phyloP scores from a whole-genome alignment of 2,113 vertebrate species.

The Antechinus flavipes region DNA sequence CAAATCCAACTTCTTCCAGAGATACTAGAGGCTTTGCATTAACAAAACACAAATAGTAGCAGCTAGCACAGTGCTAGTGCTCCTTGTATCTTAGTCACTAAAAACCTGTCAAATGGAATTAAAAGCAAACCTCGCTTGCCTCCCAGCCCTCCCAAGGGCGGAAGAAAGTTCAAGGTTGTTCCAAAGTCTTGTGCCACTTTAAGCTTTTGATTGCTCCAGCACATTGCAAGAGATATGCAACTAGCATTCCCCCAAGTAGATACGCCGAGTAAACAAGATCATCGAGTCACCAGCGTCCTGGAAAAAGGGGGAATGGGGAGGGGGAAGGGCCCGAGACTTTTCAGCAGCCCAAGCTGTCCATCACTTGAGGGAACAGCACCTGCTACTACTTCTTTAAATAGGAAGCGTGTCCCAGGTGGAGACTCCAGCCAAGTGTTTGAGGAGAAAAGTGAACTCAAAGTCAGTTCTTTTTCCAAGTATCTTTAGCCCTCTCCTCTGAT shows the following conservation, averaged over 20 bases:
- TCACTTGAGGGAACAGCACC: conserved; percentile 69
- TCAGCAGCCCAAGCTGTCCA: conserved; percentile 75
- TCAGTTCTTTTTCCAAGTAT: not conserved
- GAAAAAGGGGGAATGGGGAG: conserved; percentile 48
- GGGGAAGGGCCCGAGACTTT: not conserved
- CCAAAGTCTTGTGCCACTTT: conserved; percentile 12
- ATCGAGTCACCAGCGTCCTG: conserved; percentile 64
- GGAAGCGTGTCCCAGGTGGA: conserved; percentile 63
- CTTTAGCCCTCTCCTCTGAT: not conserved
- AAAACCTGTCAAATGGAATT: not conserved
- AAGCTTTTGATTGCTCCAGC: not conserved
- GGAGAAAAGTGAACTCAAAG: not conserved
- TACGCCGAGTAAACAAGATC: conserved; percentile 63
- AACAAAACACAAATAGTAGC: conserved; percentile 14
- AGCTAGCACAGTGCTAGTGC: not conserved
- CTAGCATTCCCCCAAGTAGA: conserved; percentile 11
- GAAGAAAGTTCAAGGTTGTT: not conserved
- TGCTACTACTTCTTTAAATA: conserved; percentile 74
- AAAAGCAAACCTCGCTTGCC: not conserved
- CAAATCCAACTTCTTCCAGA: conserved; percentile 1
- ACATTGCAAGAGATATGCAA: conserved; percentile 55
- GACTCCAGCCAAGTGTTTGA: not conserved
- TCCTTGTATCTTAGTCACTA: not conserved
- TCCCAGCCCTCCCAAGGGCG: not conserved
- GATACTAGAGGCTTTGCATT: not conserved